Evolutionary conservation across 2,888 invertebrate genomes (phyloP), one percentile per base, ranked within the genome.

Genomic region (Noctuana brunneofusca): DNA sequence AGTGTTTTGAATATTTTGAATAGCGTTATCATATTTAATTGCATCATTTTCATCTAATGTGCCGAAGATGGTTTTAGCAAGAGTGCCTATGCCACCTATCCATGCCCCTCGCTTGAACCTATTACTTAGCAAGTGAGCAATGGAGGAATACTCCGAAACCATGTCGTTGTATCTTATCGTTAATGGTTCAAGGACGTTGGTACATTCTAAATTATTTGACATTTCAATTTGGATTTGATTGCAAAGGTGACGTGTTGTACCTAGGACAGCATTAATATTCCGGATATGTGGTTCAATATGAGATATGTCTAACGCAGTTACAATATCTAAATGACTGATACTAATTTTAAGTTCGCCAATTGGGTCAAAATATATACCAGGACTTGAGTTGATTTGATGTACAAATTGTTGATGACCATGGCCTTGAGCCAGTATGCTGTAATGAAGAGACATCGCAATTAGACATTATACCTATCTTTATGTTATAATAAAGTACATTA

Each of bases 1-100:
- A 41, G 16, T 41, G 9, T 18, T 41, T 9, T 41, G 41, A 1
- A 41, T 9, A 41, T 41, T 41, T 4, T 41, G 41, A 8, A 41
- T 41, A 41, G 16, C 16, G 3, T 41, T 41, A 41, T 41, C 16
- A 16, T 41, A 41, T 9, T 41, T 41, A 16, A 16, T 16, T 41
- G 41, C 41, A 16, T 41, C 41, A 16, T 41, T 41, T 41, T 41
- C 41, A 9, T 41, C 41, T 16, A 41, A 41, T 41, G 41, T 41
- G 1, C 41, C 41, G 5, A 41, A 41, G 6, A 41, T 16, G 6
- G 41, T 41, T 41, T 41, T 41, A 3, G 41, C 41, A 16, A 41
- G 16, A 14, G 41, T 16, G 8, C 41, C 41, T 1, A 16, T 16
- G 5, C 41, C 41, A 41, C 41, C 41, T 41, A 41, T 41, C 41